phyloP scores from a whole-genome alignment of 2,113 vertebrate species.

The Tragelaphus scriptus region DNA sequence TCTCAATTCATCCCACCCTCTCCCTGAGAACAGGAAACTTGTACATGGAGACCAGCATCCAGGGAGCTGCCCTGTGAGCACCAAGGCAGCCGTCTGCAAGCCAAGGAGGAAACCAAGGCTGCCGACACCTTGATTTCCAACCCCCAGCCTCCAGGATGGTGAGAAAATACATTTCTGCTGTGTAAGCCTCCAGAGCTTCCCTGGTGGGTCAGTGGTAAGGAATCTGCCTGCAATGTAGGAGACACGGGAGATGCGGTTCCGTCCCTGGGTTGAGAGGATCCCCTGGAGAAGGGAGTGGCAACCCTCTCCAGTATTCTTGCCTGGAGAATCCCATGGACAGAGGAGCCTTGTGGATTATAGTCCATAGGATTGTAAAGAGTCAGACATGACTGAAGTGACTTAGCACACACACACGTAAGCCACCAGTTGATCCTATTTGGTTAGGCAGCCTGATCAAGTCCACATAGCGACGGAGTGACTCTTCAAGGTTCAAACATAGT shows the following conservation, averaged over 20 bases:
- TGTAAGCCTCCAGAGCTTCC: accelerated
- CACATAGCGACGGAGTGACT: accelerated
- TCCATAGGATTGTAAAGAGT: not conserved
- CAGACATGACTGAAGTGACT: not conserved
- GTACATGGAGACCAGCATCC: accelerated
- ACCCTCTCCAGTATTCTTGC: not conserved
- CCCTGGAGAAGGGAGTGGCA: not conserved
- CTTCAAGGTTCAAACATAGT: accelerated
- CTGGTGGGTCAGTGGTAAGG: not conserved
- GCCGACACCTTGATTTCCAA: accelerated
- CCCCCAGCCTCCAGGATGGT: accelerated
- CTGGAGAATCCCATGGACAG: not conserved
- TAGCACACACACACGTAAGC: not conserved
- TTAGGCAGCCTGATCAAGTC: accelerated
- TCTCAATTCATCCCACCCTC: not conserved
- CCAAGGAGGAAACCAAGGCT: accelerated
- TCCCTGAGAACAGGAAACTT: not conserved
- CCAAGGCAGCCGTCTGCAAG: accelerated
- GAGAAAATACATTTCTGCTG: accelerated
- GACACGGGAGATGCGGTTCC: not conserved
- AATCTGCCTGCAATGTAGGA: not conserved
- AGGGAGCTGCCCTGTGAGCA: accelerated
- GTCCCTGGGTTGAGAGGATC: not conserved
- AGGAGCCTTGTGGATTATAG: not conserved
- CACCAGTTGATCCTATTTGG: accelerated